Evolutionary conservation across 2,888 invertebrate species (phyloP), one percentile per base, ranked within the genome.

Genomic region (Lordiphosa fenestrarum): DNA sequence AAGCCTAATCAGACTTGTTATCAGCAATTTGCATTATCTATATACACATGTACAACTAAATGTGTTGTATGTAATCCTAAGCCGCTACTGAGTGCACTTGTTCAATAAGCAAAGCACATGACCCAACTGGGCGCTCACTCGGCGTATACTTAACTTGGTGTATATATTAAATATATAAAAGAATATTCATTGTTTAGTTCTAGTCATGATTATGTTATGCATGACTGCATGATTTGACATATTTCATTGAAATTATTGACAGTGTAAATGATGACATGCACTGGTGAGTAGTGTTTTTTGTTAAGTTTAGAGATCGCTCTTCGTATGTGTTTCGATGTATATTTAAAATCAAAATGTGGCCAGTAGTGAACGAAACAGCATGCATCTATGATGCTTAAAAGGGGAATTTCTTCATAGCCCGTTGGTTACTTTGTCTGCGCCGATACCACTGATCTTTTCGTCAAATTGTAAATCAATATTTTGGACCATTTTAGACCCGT

Each of bases 61-160:
- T 36, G 6, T n/a, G 30, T 21, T 46, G 40, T 54, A 51, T 59
- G 33, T 56, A 51, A 62, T 66, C 55, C 51, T 9, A 25, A 51
- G 58, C 39, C 51, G 49, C 48, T 55, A 60, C 46, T n/a, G 57
- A 59, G 58, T 69, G 51, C 55, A 63, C 15, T 58, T 38, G 42
- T 13, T 37, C 46, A 61, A 62, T 62, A 59, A 59, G 58, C 33
- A 13, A 33, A 40, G 5, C 19, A 19, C 21, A 39, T 15, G 25
- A 13, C 25, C 13, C 13, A 25, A 25, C 42, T 15, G 44, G 19
- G 13, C 12, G 9, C 42, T 35, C 51, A 33, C 15, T 33, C 23
- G 55, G 54, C 54, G 62, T 44, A 49, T 60, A 61, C 61, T 61
- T 62, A 61, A 62, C 33, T 21, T 37, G 19, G 6, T 19, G 15